Percentiles rank a stretch among this genome's conserved stretches.
Conservation (phyloP, 2,113 vertebrate genomes). For the Cynopterus brachyotis region DNA sequence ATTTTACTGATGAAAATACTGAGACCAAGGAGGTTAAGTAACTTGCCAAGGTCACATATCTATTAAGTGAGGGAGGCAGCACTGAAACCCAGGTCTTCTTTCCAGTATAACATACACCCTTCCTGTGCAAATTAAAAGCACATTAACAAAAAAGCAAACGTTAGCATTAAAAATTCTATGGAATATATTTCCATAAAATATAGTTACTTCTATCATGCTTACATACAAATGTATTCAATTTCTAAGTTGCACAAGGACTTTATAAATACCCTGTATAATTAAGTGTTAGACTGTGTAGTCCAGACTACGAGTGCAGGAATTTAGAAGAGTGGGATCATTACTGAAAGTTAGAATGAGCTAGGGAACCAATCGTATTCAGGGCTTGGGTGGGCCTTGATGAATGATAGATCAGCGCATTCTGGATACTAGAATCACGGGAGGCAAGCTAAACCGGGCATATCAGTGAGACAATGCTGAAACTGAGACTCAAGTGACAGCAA, state of each 20-base stretch:
- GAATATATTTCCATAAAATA: conserved; percentile 39
- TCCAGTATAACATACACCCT: not conserved
- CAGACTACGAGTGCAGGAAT: not conserved
- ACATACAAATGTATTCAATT: conserved; percentile 44
- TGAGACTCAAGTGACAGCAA: not conserved
- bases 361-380: not conserved
- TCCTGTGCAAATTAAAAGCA: conserved; percentile 7
- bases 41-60: not conserved
- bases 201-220: not conserved
- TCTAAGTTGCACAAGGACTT: conserved; percentile 41
- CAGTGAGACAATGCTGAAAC: not conserved
- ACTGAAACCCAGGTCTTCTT: not conserved
- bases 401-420: not conserved
- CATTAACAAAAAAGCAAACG: conserved; percentile 37
- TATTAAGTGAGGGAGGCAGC: not conserved
- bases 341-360: not conserved
- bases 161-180: conserved; percentile 40
- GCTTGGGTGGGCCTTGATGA: not conserved
- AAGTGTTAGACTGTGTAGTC: not conserved
- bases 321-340: not conserved
- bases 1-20: conserved; percentile 26
- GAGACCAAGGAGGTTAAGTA: not conserved
- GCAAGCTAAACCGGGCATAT: not conserved
- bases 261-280: conserved; percentile 41
- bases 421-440: not conserved